Evolutionary conservation across 2,797 vertebrate species (phyloP).

Genomic region (Gambelia wislizenii): DNA sequence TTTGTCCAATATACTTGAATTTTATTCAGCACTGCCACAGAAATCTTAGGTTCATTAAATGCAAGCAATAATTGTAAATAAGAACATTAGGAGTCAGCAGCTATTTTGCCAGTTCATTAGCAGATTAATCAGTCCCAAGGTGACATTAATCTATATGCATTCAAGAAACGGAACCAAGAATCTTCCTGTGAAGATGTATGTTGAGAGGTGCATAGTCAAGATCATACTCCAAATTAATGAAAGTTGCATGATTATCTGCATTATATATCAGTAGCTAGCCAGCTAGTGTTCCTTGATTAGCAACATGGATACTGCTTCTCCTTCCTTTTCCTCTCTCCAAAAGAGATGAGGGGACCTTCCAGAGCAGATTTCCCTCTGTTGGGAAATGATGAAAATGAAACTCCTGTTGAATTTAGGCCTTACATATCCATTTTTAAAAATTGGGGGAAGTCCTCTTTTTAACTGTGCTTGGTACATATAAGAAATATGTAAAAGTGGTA

Average conservation of each 20-base stretch:
- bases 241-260: neutral
- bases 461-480: neutral
- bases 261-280: neutral
- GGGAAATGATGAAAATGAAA: neutral
- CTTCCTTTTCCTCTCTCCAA: no score
- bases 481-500: neutral
- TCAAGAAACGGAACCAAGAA: constrained; percentile 6
- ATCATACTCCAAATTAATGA: constrained; percentile 1
- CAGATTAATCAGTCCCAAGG: constrained; percentile 19
- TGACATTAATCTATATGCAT: constrained; percentile 11
- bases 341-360: no score
- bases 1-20: neutral
- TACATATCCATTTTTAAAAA: neutral
- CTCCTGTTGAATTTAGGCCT: neutral
- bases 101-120: constrained; percentile 13
- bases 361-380: no score
- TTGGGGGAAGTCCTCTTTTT: neutral
- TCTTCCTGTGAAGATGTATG: neutral
- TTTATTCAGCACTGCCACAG: neutral
- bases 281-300: neutral
- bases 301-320: neutral
- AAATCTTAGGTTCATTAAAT: neutral
- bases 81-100: neutral
- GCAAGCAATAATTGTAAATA: constrained; percentile 4
- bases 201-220: constrained; percentile 5